These are phyloP conservation scores for Dasypogon diadema DNA, from an alignment of 2,888 invertebrate species.

Conservation along the genomic window DNA sequence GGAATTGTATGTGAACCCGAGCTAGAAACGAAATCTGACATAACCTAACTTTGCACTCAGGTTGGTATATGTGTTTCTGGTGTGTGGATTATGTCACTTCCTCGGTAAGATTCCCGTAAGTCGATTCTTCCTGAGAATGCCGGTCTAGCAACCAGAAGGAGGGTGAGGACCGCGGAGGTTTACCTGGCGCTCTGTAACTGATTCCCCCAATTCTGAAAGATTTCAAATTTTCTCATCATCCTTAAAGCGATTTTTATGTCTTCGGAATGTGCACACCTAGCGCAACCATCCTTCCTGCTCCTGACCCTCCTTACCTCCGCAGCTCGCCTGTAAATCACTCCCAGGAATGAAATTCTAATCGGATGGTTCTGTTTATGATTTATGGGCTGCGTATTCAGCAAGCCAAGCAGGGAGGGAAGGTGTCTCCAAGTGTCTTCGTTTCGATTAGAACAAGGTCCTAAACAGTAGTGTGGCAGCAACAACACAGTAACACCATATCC, in stretches of 20 bases:
- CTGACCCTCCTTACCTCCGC: neutral
- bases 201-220: constrained; percentile 35
- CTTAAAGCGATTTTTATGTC: neutral
- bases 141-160: neutral
- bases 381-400: neutral
- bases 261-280: neutral
- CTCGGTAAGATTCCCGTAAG: neutral
- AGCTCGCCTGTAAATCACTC: neutral
- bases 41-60: neutral
- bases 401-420: neutral
- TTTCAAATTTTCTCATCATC: constrained; percentile 25
- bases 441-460: neutral
- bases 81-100: constrained; percentile 28
- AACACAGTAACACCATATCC: too few relatives aligned
- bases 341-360: neutral
- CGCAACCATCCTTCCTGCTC: neutral
- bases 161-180: neutral
- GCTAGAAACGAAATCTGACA: neutral
- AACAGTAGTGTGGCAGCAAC: too few relatives aligned
- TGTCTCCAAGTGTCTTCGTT: constrained; percentile 11
- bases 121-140: neutral
- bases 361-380: neutral
- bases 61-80: neutral
- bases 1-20: neutral
- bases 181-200: constrained; percentile 18